Evolutionary conservation across 2,113 vertebrate species (phyloP).

Genomic region (Limanda limanda): DNA sequence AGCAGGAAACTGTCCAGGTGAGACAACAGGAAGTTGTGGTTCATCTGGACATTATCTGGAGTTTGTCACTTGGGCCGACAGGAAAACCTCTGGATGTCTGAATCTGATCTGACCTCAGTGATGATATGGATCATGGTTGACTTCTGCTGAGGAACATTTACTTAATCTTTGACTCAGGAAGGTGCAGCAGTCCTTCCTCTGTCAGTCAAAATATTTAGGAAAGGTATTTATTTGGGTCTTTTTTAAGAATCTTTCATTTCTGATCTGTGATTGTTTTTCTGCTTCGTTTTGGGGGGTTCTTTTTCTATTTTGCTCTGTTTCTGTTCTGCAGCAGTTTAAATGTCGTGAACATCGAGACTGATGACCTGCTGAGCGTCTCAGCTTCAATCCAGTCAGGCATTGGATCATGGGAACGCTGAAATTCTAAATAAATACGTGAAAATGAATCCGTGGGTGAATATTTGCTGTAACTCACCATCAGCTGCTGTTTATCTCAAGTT

Average conservation of each 20-base stretch:
- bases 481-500: not conserved
- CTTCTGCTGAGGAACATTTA: not conserved
- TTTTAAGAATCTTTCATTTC: not conserved
- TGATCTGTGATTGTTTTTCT: not conserved
- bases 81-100: no score
- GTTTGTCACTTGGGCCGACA: no score
- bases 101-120: no score
- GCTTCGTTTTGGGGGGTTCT: not conserved
- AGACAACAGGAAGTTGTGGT: no score
- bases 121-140: no score
- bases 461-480: not conserved
- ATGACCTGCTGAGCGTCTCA: not conserved
- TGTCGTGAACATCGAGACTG: conserved; percentile 4
- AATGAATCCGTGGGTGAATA: not conserved
- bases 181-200: not conserved
- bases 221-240: conserved; percentile 21
- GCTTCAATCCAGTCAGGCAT: not conserved
- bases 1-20: no score
- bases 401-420: not conserved
- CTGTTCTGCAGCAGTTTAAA: not conserved
- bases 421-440: not conserved
- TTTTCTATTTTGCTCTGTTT: not conserved
- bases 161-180: not conserved
- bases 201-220: not conserved
- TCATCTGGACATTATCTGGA: no score